phyloP scores from a whole-genome alignment of 2,888 invertebrate species.

The Chaetogeoica ovagalla region DNA sequence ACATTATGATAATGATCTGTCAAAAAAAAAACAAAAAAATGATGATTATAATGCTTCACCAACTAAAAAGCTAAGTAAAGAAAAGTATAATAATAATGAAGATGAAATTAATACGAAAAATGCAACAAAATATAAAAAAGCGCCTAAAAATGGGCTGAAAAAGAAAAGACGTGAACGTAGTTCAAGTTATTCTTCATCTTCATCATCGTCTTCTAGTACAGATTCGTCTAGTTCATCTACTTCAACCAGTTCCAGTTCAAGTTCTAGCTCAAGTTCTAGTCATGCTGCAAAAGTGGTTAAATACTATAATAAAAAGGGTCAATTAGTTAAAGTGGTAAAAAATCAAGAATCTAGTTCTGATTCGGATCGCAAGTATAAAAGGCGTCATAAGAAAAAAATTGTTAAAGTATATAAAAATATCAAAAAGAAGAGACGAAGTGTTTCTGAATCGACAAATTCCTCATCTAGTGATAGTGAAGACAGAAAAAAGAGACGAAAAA shows the following conservation, averaged over 20 bases:
- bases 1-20: constrained; percentile 55
- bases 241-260: constrained; percentile 55
- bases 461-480: constrained; percentile 46
- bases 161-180: constrained; percentile 55
- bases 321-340: constrained; percentile 56
- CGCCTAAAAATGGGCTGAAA: constrained; percentile 58
- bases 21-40: constrained; percentile 55
- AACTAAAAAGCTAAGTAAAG: constrained; percentile 54
- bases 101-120: constrained; percentile 55
- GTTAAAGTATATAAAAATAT: constrained; percentile 55
- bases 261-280: constrained; percentile 54
- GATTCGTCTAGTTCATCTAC: constrained; percentile 54
- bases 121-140: constrained; percentile 60
- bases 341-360: constrained; percentile 56
- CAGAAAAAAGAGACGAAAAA: constrained; percentile 51
- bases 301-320: constrained; percentile 56
- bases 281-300: constrained; percentile 55
- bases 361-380: constrained; percentile 56
- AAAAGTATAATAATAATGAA: constrained; percentile 55
- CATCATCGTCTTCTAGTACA: constrained; percentile 46
- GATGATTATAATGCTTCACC: constrained; percentile 55
- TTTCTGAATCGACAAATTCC: constrained; percentile 55
- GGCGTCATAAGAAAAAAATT: constrained; percentile 55
- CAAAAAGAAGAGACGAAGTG: constrained; percentile 54
- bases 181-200: constrained; percentile 50